Evolutionary conservation across 2,888 invertebrate species (phyloP).

Genomic region (Sturmia bella): DNA sequence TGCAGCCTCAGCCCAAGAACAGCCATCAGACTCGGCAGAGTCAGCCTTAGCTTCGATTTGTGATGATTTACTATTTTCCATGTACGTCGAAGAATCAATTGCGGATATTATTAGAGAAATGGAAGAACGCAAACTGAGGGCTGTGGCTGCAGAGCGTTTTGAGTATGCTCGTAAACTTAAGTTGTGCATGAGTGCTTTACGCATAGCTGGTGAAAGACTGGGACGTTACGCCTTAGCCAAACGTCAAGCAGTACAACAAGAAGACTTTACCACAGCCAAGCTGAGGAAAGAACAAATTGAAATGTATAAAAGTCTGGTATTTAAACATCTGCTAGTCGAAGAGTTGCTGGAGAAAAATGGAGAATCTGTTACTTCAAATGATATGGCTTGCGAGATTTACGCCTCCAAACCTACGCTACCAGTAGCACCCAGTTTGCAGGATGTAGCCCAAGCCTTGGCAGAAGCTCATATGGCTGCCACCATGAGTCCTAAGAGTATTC

Average conservation of each 20-base stretch:
- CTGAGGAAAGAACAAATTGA: constrained; percentile 94
- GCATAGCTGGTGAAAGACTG: constrained; percentile 93
- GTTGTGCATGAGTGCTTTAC: constrained; percentile 90
- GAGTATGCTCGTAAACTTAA: constrained; percentile 96
- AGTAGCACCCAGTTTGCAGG: constrained; percentile 81
- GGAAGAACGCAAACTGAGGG: constrained; percentile 92
- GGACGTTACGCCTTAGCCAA: constrained; percentile 96
- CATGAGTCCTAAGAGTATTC: constrained; percentile 76
- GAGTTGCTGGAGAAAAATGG: constrained; percentile 91
- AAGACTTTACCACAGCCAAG: constrained; percentile 95
- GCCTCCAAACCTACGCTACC: constrained; percentile 80
- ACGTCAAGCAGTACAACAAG: constrained; percentile 93
- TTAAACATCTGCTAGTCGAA: constrained; percentile 88
- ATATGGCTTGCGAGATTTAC: constrained; percentile 80
- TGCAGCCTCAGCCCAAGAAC: constrained; percentile 59
- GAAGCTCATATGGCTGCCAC: constrained; percentile 77
- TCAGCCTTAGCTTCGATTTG: constrained; percentile 90
- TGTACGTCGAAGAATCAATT: constrained; percentile 97
- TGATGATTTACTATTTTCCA: constrained; percentile 96
- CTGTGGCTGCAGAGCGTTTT: constrained; percentile 95
- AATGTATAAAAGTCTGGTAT: constrained; percentile 89
- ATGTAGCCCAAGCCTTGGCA: constrained; percentile 80
- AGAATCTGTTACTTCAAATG: constrained; percentile 82
- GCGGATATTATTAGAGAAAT: constrained; percentile 92
- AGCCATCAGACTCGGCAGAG: constrained; percentile 80